Evolutionary conservation across 2,888 invertebrate species (phyloP), one percentile per base, ranked within the genome.

Genomic region (Bombylius major): DNA sequence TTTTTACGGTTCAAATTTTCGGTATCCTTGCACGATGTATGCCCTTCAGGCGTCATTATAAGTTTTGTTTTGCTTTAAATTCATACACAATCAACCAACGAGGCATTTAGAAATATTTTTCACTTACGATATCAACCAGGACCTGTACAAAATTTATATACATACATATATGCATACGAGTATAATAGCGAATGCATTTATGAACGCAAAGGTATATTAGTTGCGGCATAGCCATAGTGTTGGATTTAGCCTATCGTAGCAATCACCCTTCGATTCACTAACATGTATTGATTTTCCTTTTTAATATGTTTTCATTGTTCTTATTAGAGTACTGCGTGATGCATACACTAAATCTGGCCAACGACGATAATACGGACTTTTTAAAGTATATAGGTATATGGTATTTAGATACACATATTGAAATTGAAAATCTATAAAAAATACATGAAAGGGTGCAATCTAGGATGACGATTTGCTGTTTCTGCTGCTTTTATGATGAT

Each of bases 211-310:
- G 5, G 14, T 5, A 8, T 14, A 50, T 50, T 55, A 46, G 55
- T 14, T 53, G 34, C 46, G 52, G 52, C 46, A 33, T 44, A 31
- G 39, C 50, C 50, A n/a, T n/a, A 46, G 53, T 11, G 31, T 47
- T 45, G n/a, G 39, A 47, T 12, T 5, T 46, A 34, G 55, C 51
- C 56, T 56, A 56, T 56, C 53, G 50, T 36, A 50, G 53, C 46
- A 50, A 53, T 56, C 50, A 56, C 48, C 56, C 56, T 56, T 56
- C 56, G 56, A 53, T 56, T 56, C 33, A 50, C 53, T 53, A 46
- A 11, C 39, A 56, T 56, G 53, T 56, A 56, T 56, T 56, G 56
- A 56, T 56, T 56, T 56, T 53, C 53, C 13, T n/a, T 52, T 56
- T 48, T 42, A 42, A 11, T 42, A 11, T 48, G 51, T 51, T 48